Evolutionary conservation across 2,888 invertebrate species (phyloP).

Genomic region (Melieria omissa): DNA sequence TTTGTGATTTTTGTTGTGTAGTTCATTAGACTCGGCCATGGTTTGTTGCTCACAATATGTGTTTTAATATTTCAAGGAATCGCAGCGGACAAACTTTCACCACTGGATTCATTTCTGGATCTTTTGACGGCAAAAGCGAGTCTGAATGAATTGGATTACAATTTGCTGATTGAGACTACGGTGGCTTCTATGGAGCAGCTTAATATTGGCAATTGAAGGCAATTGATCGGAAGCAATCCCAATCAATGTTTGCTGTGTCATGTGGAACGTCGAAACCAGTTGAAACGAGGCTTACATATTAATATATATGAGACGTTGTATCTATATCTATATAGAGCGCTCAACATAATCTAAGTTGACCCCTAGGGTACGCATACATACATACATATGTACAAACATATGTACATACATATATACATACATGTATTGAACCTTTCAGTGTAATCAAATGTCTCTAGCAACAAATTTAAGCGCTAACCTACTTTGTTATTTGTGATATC

Average conservation of each 20-base stretch:
- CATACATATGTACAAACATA: background rate
- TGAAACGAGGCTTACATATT: no score
- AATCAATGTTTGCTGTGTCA: no score
- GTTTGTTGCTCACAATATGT: background rate
- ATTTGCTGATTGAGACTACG: constrained; percentile 86
- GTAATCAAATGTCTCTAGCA: no score
- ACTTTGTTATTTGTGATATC: background rate
- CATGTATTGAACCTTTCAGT: background rate
- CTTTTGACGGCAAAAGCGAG: constrained; percentile 88
- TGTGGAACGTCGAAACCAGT: no score
- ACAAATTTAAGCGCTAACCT: no score
- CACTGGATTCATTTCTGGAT: constrained; percentile 86
- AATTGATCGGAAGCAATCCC: no score
- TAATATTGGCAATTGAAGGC: constrained; percentile 38
- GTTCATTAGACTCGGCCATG: background rate
- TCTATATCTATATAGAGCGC: no score
- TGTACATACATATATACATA: background rate
- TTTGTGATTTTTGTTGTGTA: background rate
- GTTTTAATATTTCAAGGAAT: constrained; percentile 67
- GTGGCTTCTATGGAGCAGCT: constrained; percentile 63
- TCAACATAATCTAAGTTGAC: no score
- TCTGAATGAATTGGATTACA: constrained; percentile 85
- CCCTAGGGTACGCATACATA: no score
- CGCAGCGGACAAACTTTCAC: constrained; percentile 80
- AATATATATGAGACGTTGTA: no score